Percentiles rank a stretch among this genome's conserved stretches.
Conservation (phyloP, 2,113 vertebrate species). For the Uropsilus gracilis region DNA sequence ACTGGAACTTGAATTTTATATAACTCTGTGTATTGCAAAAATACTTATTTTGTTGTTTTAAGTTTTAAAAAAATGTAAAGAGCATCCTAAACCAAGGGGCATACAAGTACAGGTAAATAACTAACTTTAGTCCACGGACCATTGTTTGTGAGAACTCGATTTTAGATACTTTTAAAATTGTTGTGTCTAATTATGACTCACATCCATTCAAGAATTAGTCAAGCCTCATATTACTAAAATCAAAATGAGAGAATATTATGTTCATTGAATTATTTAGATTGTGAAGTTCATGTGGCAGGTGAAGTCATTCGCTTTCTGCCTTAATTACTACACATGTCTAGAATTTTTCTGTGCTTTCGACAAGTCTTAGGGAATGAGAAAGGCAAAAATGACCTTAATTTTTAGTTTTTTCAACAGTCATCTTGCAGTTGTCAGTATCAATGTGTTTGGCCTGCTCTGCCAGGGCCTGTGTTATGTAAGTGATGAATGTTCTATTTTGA, state of each 20-base stretch:
- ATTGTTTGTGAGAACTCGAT: background rate
- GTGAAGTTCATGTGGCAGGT: background rate
- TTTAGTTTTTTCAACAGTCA: background rate
- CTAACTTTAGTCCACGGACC: background rate
- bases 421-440: slow-evolving; percentile 25
- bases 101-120: background rate
- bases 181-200: background rate
- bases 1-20: background rate
- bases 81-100: background rate
- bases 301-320: background rate
- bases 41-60: background rate
- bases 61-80: background rate
- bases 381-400: slow-evolving; percentile 27
- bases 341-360: background rate
- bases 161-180: background rate
- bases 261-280: background rate
- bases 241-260: background rate
- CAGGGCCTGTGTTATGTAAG: background rate
- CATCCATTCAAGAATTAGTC: background rate
- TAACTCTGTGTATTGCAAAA: background rate
- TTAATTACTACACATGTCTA: background rate
- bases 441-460: background rate
- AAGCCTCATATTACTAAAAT: background rate
- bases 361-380: slow-evolving; percentile 43
- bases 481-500: slow-evolving; percentile 32